Percentiles rank a stretch among this genome's conserved stretches.
Evolutionary conservation across 2,797 vertebrate species (phyloP).

Genomic region (Schizopygopsis malacanthus): DNA sequence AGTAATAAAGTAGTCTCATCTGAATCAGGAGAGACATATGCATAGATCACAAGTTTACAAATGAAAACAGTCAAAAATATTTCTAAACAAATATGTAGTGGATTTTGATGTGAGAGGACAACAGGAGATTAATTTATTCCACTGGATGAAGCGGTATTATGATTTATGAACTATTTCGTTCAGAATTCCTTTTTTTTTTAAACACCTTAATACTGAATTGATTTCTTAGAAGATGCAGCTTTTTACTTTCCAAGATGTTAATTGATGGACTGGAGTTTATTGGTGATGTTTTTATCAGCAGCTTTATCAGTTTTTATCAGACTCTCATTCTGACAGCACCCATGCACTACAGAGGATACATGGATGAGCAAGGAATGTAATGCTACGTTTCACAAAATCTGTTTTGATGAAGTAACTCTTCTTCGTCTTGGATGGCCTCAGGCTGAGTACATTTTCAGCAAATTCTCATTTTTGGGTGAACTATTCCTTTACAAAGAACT

Average conservation of each 20-base stretch:
- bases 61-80: background rate
- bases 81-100: background rate
- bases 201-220: too few species aligned
- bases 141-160: background rate
- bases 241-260: background rate
- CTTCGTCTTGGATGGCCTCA: background rate
- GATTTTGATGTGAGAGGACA: background rate
- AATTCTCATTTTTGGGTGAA: too few species aligned
- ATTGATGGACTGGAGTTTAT: background rate
- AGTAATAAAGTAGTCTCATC: background rate
- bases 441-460: background rate
- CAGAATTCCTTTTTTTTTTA: too few species aligned
- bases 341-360: too few species aligned
- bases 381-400: too few species aligned
- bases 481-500: too few species aligned
- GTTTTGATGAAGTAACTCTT: background rate
- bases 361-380: background rate
- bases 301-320: too few species aligned
- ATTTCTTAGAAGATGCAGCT: background rate
- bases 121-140: background rate
- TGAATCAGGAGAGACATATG: background rate
- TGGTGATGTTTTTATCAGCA: too few species aligned
- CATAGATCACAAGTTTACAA: background rate
- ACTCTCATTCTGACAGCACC: too few species aligned
- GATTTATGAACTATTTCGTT: background rate